Evolutionary conservation across 2,797 vertebrate genomes (phyloP).

Genomic region (Cuculus canorus): DNA sequence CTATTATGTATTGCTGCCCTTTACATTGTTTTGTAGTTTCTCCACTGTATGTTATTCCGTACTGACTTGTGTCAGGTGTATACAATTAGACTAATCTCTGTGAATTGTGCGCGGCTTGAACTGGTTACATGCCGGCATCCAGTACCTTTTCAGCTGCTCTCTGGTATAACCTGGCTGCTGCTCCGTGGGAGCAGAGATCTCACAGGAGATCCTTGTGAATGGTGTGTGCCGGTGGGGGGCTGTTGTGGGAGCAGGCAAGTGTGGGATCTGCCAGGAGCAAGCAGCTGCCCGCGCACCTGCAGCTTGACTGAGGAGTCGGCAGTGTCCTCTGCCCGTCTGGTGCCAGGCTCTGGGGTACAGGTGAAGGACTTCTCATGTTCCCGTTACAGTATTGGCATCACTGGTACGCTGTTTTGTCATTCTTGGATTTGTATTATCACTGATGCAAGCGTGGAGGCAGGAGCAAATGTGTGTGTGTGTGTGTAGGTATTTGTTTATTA

Average conservation of each 20-base stretch:
- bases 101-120: neutral
- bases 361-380: neutral
- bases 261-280: neutral
- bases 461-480: neutral
- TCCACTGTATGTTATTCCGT: neutral
- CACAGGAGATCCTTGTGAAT: neutral
- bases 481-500: neutral
- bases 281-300: neutral
- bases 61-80: neutral
- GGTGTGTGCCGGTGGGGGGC: neutral
- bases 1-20: neutral
- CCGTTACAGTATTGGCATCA: fast-evolving
- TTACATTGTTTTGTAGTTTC: neutral
- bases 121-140: neutral
- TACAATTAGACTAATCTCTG: neutral
- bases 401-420: neutral
- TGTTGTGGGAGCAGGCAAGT: fast-evolving
- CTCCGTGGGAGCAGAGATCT: neutral
- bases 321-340: neutral
- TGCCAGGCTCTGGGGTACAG: neutral
- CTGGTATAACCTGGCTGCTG: fast-evolving
- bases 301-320: neutral
- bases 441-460: neutral
- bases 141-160: neutral
- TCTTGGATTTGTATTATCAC: neutral